Conservation (phyloP, 2,797 vertebrate species). For the Monodelphis domestica region DNA sequence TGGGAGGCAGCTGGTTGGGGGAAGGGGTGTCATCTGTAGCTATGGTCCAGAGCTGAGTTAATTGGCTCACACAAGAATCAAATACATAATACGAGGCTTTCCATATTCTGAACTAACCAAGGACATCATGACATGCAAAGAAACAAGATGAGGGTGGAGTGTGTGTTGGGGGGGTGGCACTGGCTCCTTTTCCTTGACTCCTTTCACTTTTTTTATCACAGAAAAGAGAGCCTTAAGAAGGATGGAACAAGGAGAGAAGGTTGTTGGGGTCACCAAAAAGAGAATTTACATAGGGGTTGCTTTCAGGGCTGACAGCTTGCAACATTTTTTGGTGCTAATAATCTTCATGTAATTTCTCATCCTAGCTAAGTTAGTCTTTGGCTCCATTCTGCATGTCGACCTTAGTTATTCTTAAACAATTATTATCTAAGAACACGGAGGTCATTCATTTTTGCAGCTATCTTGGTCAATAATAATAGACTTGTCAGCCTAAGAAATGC, state of each 20-base stretch:
- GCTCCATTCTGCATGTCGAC: background rate
- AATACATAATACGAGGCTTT: background rate
- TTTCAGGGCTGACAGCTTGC: background rate
- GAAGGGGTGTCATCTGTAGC: background rate
- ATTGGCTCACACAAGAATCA: slow-evolving; percentile 12
- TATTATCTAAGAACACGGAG: background rate
- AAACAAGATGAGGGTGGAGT: background rate
- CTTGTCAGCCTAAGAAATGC: slow-evolving; percentile 8
- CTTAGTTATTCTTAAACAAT: background rate
- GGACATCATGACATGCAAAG: background rate
- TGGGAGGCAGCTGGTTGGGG: background rate
- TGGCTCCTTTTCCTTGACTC: background rate
- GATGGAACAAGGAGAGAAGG: background rate
- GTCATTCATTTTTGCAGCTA: slow-evolving; percentile 17
- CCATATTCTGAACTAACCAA: background rate
- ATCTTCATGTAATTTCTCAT: background rate
- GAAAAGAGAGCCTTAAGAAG: background rate
- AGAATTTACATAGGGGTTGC: background rate
- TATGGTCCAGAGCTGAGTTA: background rate
- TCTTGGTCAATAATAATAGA: slow-evolving; percentile 20
- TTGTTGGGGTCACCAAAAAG: slow-evolving; percentile 9
- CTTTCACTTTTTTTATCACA: background rate
- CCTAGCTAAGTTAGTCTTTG: background rate
- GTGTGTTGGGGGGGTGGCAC: background rate
- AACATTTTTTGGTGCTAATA: background rate